A percentile compares a stretch with the other conserved stretches of the same genome.
Conservation (phyloP, 2,888 invertebrate species). For the Pollenia griseotomentosa region DNA sequence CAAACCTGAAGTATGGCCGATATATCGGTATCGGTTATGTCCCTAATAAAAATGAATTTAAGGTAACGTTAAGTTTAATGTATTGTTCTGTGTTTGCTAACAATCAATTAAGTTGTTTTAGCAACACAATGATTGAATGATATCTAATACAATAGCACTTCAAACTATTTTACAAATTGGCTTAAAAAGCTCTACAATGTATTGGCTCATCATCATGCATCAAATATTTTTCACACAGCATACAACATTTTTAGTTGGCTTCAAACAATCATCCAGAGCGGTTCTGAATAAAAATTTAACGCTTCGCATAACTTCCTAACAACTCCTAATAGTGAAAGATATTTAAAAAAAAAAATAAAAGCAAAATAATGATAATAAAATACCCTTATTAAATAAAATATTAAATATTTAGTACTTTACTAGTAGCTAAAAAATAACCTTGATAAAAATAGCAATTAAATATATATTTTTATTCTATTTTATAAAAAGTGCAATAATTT, state of each 20-base stretch:
- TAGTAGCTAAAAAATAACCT: conserved; percentile 30
- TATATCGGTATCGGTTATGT: too few relatives aligned
- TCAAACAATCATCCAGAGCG: conserved; percentile 64
- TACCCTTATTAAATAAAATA: conserved; percentile 6
- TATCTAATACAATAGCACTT: neutral
- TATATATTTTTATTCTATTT: neutral
- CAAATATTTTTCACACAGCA: conserved; percentile 58
- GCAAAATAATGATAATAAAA: neutral
- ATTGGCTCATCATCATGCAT: conserved; percentile 21
- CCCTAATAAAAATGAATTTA: neutral
- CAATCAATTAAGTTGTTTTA: conserved; percentile 23
- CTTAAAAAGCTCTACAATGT: neutral
- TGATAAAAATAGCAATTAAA: conserved; percentile 32
- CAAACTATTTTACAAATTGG: conserved; percentile 4
- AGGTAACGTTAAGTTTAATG: neutral
- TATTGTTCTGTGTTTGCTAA: neutral
- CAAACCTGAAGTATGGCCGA: too few relatives aligned
- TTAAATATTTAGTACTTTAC: too few relatives aligned
- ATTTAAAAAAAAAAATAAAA: conserved; percentile 26
- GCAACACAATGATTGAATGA: conserved; percentile 23
- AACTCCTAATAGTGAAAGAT: neutral
- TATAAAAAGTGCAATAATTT: conserved; percentile 17
- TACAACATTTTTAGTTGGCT: conserved; percentile 61
- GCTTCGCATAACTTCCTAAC: conserved; percentile 43
- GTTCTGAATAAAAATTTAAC: conserved; percentile 52